Conservation (phyloP, 2,113 vertebrate genomes). For the Polyodon spathula region DNA sequence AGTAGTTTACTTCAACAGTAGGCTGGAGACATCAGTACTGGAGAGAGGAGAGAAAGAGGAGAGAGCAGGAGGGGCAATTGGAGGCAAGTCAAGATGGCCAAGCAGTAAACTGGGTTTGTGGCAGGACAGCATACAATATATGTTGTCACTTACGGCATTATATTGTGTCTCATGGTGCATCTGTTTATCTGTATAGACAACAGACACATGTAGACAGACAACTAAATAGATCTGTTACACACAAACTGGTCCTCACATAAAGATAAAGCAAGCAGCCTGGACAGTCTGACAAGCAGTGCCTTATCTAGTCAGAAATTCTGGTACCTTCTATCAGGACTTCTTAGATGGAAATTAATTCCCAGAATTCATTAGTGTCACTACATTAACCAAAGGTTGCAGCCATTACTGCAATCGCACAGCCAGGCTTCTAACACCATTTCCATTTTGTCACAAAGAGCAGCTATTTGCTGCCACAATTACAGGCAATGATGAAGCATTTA, state of each 20-base stretch:
- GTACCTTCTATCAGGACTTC: constrained; percentile 60
- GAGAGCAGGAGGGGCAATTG: no score
- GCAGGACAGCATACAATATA: no score
- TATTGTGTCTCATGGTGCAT: no score
- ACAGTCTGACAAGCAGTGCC: constrained; percentile 33
- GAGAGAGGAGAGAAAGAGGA: no score
- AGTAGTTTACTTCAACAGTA: no score
- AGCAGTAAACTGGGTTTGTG: no score
- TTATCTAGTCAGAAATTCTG: constrained; percentile 61
- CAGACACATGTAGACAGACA: neutral
- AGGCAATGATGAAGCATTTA: constrained; percentile 59
- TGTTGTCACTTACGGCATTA: no score
- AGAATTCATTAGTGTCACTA: constrained; percentile 80
- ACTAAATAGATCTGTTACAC: no score
- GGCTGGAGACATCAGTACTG: no score
- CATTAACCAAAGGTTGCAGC: constrained; percentile 73
- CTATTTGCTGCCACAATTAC: constrained; percentile 53
- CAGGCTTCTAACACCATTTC: constrained; percentile 50
- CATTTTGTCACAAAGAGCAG: constrained; percentile 53
- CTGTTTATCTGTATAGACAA: no score
- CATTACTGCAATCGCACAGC: constrained; percentile 55
- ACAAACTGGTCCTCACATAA: constrained; percentile 10
- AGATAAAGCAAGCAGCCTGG: constrained; percentile 11
- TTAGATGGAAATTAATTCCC: constrained; percentile 69
- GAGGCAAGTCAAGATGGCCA: no score